Conservation (phyloP, 2,113 vertebrate species). For the Apteryx owenii region DNA sequence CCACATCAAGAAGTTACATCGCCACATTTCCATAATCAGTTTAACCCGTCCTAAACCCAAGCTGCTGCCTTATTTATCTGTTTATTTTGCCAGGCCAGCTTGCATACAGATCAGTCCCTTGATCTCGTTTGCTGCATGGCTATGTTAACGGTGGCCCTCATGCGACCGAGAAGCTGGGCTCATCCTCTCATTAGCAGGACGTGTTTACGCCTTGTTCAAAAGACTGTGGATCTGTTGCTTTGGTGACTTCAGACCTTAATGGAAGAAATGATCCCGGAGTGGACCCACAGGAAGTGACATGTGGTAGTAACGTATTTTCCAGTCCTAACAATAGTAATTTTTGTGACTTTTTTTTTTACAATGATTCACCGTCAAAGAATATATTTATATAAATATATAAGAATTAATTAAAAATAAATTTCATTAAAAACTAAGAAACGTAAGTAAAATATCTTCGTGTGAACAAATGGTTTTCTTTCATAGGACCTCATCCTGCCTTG, state of each 20-base stretch:
- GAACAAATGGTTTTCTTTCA: not conserved
- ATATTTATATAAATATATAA: not conserved
- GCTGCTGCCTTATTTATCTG: accelerated
- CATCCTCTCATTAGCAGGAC: accelerated
- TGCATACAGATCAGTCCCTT: not conserved
- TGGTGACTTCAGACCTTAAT: not conserved
- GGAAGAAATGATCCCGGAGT: not conserved
- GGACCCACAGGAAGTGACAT: not conserved
- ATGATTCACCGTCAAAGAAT: not conserved
- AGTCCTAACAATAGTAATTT: not conserved
- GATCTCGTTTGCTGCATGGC: accelerated
- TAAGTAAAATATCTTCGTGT: accelerated
- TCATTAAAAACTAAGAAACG: not conserved
- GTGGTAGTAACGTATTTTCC: not conserved
- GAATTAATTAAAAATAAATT: not conserved
- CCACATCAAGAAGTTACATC: not conserved
- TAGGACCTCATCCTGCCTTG: not conserved
- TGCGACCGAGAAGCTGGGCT: not conserved
- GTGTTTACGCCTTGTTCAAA: not conserved
- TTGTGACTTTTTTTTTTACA: not conserved
- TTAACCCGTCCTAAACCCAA: not conserved
- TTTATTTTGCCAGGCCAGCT: not conserved
- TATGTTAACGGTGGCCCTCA: too few species aligned
- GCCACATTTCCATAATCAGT: not conserved
- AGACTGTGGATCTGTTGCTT: not conserved